Evolutionary conservation across 2,888 invertebrate genomes (phyloP), one percentile per base, ranked within the genome.

Genomic region (Brachylomia viminalis): DNA sequence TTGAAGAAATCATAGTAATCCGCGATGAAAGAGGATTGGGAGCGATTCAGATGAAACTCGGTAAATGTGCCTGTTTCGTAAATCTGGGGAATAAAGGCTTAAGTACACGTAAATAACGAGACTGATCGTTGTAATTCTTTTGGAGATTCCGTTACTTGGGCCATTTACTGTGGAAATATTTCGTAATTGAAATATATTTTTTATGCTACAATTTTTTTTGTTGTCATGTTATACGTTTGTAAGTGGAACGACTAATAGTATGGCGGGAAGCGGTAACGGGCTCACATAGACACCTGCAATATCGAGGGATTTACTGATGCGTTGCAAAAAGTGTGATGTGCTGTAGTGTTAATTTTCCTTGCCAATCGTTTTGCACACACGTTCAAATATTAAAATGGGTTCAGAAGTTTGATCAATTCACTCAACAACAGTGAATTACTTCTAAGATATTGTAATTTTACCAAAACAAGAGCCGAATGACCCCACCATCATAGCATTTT

Each of bases 1-100:
- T 66, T 70, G 74, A 86, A 79, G 49, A 77, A 67, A 80, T 80
- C 62, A 66, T 72, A 78, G 65, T 79, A 86, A 87, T 78, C 76
- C 67, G 10, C 42, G 38, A 13, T 52, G 71, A 66, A 75, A 75
- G 77, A 30, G 75, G 86, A 82, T 86, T 75, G 74, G 62, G 30
- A 76, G 23, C 64, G 72, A 79, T 86, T 68, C 62, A 17, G 27
- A 86, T 79, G 66, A 72, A 69, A 77, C 49, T 73, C 71, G 13
- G 82, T 49, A 72, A 80, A 68, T 66, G 64, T 56, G 68, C 23
- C 27, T 42, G 33, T 67, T 80, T 72, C 61, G 42, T 72, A 70
- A 73, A 85, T 74, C 49, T 64, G 8, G 11, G 2, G 52, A 59
- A 81, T 69, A 69, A 72, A 72, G 49, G 65, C 80, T 79, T 83